phyloP scores from a whole-genome alignment of 2,113 vertebrate genomes.

The Enhydra lutris region DNA sequence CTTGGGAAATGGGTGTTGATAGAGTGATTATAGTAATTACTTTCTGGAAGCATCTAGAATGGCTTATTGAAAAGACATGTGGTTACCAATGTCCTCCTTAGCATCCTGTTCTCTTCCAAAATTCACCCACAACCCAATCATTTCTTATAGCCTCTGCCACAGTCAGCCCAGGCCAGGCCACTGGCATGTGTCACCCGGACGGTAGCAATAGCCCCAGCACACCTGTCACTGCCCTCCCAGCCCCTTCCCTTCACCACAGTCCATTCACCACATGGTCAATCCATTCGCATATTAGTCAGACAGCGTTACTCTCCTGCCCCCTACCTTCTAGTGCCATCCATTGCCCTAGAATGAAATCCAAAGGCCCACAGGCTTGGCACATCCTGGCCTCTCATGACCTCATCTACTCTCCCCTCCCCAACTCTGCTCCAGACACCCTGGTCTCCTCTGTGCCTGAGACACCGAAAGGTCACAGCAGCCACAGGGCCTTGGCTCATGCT shows the following conservation, averaged over 20 bases:
- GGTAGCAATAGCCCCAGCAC: accelerated
- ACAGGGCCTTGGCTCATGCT: neutral
- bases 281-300: neutral
- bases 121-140: neutral
- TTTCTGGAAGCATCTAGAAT: neutral
- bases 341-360: neutral
- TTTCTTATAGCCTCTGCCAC: neutral
- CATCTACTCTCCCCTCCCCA: accelerated
- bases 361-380: neutral
- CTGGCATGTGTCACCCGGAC: accelerated
- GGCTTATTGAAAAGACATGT: neutral
- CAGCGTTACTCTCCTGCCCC: neutral
- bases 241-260: accelerated
- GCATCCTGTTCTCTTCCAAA: neutral
- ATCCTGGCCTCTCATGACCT: neutral
- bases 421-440: neutral
- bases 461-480: neutral
- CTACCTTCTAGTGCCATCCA: neutral
- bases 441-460: neutral
- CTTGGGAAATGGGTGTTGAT: neutral
- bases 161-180: no score
- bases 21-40: neutral
- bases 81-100: accelerated
- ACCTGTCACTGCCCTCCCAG: accelerated
- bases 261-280: accelerated